These are phyloP conservation scores for Felis chaus DNA, from an alignment of 2,113 vertebrate genomes.

Conservation along the genomic window DNA sequence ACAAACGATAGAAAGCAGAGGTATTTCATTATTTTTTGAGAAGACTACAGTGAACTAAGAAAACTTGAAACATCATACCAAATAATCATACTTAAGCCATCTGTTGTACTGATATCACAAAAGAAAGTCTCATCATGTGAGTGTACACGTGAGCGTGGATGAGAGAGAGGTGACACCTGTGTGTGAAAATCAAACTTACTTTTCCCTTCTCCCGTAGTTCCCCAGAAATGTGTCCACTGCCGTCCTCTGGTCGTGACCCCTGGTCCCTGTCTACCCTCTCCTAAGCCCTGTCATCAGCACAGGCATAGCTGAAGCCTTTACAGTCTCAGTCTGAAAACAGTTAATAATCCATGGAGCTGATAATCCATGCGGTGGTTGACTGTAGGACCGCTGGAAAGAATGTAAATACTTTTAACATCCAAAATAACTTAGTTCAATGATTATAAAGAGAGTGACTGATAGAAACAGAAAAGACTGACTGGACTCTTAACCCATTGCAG, in stretches of 20 bases:
- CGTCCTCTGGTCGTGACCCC: neutral
- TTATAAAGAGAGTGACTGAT: conserved; percentile 35
- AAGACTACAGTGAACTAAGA: neutral
- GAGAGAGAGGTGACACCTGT: too few relatives aligned
- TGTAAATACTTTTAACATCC: conserved; percentile 50
- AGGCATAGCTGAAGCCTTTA: neutral
- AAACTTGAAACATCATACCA: neutral
- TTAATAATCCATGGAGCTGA: neutral
- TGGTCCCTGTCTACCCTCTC: neutral
- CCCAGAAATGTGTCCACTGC: neutral
- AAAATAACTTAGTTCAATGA: conserved; percentile 63
- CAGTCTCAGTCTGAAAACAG: neutral
- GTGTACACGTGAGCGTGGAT: too few relatives aligned
- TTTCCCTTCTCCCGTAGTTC: neutral
- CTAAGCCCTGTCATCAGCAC: neutral
- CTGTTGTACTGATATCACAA: neutral
- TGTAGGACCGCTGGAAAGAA: conserved; percentile 29
- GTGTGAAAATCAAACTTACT: neutral
- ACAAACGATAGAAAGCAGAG: neutral
- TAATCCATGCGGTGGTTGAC: neutral
- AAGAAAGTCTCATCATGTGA: neutral
- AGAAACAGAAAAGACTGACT: conserved; percentile 55
- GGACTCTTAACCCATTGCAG: conserved; percentile 57
- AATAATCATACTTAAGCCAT: neutral
- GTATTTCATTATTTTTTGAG: neutral